phyloP scores from a whole-genome alignment of 2,113 vertebrate species.

The Sceloporus undulatus region DNA sequence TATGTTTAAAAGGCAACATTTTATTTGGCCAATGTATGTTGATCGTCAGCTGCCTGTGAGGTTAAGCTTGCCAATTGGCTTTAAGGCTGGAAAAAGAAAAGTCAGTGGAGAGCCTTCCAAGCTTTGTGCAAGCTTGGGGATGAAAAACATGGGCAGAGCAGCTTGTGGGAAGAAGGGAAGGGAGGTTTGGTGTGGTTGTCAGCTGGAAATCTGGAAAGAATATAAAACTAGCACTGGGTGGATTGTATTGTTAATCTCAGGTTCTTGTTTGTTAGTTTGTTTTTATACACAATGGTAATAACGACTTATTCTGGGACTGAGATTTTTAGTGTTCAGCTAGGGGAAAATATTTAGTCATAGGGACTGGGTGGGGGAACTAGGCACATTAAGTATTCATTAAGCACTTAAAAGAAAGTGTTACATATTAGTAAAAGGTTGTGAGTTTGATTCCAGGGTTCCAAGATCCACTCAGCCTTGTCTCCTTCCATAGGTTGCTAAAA shows the following conservation, averaged over 20 bases:
- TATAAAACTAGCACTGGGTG: no score
- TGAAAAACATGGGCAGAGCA: conserved; percentile 11
- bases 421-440: no score
- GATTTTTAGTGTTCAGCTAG: no score
- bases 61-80: conserved; percentile 67
- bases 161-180: conserved; percentile 11
- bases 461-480: no score
- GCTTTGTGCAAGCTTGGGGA: conserved; percentile 15
- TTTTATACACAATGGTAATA: no score
- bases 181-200: conserved; percentile 29
- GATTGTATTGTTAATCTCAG: not conserved
- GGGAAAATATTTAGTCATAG: no score
- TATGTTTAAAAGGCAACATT: conserved; percentile 67
- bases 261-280: not conserved
- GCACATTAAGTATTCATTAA: no score
- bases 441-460: no score
- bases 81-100: conserved; percentile 59
- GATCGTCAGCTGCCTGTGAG: conserved; percentile 63
- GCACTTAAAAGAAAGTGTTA: no score
- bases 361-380: no score
- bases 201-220: not conserved
- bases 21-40: conserved; percentile 55
- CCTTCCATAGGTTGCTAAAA: no score
- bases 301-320: no score
- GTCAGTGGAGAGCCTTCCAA: conserved; percentile 58